These are phyloP conservation scores for Manis pentadactyla DNA, from an alignment of 2,797 vertebrate species.

Conservation along the genomic window DNA sequence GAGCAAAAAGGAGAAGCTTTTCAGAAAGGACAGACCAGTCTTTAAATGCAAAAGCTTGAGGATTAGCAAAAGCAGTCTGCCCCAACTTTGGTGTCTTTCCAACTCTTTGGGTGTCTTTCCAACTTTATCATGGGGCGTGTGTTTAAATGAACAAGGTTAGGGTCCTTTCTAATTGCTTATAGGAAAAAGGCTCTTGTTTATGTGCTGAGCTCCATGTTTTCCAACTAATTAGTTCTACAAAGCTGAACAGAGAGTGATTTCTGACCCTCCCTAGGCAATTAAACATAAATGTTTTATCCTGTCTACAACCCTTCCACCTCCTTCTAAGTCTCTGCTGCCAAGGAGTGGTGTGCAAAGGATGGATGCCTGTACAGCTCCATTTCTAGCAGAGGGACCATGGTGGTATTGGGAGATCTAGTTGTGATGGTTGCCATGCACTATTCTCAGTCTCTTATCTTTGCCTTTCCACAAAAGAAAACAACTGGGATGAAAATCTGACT, in stretches of 20 bases:
- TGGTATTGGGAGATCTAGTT: fast-evolving
- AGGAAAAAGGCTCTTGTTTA: conserved; percentile 80
- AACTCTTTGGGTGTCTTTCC: conserved; percentile 62
- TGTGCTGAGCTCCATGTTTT: conserved; percentile 76
- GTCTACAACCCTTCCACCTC: background rate
- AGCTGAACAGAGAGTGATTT: conserved; percentile 79
- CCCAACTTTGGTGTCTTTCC: conserved; percentile 72
- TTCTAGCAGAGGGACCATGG: background rate
- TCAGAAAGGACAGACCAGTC: conserved; percentile 52
- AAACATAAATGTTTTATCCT: conserved; percentile 67
- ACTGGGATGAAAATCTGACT: background rate
- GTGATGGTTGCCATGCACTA: background rate
- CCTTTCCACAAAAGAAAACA: background rate
- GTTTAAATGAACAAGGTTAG: conserved; percentile 76
- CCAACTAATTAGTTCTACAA: conserved; percentile 81
- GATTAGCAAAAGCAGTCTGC: conserved; percentile 64
- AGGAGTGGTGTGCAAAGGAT: background rate
- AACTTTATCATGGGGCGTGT: background rate
- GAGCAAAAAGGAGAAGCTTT: conserved; percentile 56
- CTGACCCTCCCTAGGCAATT: conserved; percentile 81
- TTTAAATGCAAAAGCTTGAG: conserved; percentile 57
- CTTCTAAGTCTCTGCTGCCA: conserved; percentile 55
- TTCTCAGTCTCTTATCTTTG: background rate
- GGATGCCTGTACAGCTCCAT: fast-evolving
- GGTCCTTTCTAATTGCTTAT: conserved; percentile 82